Evolutionary conservation across 2,797 vertebrate species (phyloP).

Genomic region (Cossypha heuglini): DNA sequence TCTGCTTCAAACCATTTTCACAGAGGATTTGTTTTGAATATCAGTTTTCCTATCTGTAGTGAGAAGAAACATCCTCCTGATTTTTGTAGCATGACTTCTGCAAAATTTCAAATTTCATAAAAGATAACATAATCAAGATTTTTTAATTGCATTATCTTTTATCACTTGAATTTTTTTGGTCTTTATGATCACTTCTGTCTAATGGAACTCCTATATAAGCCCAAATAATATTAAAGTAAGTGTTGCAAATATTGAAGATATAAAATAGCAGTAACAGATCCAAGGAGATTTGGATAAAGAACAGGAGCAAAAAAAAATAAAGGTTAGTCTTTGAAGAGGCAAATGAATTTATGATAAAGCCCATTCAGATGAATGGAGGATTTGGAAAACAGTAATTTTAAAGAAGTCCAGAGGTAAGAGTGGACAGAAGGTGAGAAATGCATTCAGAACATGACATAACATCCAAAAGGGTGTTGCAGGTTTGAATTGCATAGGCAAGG

Average conservation of each 20-base stretch:
- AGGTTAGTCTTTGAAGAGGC: not conserved
- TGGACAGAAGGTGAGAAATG: not conserved
- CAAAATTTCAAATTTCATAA: not conserved
- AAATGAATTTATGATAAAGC: not conserved
- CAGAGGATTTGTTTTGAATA: constrained; percentile 18
- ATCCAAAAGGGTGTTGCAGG: not conserved
- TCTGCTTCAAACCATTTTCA: constrained; percentile 10
- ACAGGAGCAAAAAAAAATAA: not conserved
- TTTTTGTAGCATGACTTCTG: not conserved
- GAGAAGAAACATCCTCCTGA: not conserved
- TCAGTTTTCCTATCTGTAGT: not conserved
- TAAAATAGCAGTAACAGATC: not conserved
- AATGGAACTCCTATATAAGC: not conserved
- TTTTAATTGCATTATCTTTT: not conserved
- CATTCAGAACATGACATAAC: not conserved
- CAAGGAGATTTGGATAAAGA: not conserved
- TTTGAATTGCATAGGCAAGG: not conserved
- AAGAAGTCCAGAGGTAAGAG: not conserved
- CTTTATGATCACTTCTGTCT: not conserved
- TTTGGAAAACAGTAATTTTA: not conserved
- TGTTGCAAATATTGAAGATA: not conserved
- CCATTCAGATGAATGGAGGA: not conserved
- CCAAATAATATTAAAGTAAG: not conserved
- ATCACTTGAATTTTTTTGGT: not conserved
- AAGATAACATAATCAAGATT: not conserved